Evolutionary conservation across 2,888 invertebrate genomes (phyloP), one percentile per base, ranked within the genome.

Genomic region (Ochlodes sylvanus): DNA sequence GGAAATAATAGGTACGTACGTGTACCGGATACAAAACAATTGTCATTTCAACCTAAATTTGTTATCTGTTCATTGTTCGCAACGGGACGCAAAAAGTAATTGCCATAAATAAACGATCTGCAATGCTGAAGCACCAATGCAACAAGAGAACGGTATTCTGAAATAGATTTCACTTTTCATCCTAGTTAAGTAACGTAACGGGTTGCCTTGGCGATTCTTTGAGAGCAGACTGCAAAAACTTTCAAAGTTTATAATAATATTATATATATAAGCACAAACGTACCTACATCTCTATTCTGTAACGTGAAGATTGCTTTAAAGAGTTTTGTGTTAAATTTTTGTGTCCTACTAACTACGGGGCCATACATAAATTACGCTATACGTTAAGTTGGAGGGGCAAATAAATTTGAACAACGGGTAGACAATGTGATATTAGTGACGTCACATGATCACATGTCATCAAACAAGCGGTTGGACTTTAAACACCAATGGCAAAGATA

Each of bases 131-230:
- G 57, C 61, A 57, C 68, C 70, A 84, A 77, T 82, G 82, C 79
- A 82, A 83, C 65, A 79, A 81, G 87, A 84, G 85, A 88, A 84
- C 79, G 88, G 86, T 79, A 78, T 77, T 80, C 81, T 76, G 69
- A 83, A 87, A 84, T 87, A 86, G 88, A 86, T 89, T 88, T 88
- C 86, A 87, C 89, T 89, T 89, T 88, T 86, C 79, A 88, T 89
- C 83, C 87, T 86, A 85, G 87, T 79, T 73, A 70, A 76, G 80
- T 61, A 47, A 47, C 44, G 38, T 47, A 66, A 66, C 66, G 60
- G 66, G 54, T 84, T 81, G 80, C 86, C 85, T 88, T 87, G 84
- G 78, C 57, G n/a, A n/a, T n/a, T 57, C 57, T 38, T 10, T 50
- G 42, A 42, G 42, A 32, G 19, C 34, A 7, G 44, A 32, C 60